Conservation (phyloP, 2,113 vertebrate genomes). For the Merops nubicus region DNA sequence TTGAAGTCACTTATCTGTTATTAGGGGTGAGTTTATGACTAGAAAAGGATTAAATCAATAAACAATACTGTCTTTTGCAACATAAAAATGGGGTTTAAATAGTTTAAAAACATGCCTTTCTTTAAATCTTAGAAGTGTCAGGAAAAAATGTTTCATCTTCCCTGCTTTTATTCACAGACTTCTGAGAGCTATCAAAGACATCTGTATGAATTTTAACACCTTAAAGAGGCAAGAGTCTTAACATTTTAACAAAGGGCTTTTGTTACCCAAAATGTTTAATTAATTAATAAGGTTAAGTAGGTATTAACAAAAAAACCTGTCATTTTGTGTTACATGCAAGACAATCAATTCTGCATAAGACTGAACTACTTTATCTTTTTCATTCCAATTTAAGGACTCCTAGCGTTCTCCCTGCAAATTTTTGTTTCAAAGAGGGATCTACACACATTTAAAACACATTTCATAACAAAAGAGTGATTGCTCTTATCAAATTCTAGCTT, state of each 20-base stretch:
- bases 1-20: background rate
- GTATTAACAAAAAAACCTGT: constrained; percentile 52
- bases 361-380: background rate
- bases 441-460: background rate
- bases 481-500: background rate
- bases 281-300: constrained; percentile 61
- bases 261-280: constrained; percentile 47
- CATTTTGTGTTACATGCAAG: background rate
- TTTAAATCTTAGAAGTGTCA: background rate
- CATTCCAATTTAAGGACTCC: background rate
- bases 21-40: background rate
- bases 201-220: constrained; percentile 41
- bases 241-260: constrained; percentile 42
- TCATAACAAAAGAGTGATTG: background rate
- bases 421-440: background rate
- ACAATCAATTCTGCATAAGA: background rate
- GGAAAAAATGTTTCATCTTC: background rate
- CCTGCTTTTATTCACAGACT: background rate
- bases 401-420: background rate
- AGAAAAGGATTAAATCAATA: background rate
- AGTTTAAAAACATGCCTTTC: background rate
- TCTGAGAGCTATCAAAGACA: background rate
- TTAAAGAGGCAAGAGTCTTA: constrained; percentile 27
- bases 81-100: background rate
- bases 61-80: background rate